These are phyloP conservation scores for Donacobius atricapilla DNA, from an alignment of 2,113 vertebrate species.

Conservation along the genomic window DNA sequence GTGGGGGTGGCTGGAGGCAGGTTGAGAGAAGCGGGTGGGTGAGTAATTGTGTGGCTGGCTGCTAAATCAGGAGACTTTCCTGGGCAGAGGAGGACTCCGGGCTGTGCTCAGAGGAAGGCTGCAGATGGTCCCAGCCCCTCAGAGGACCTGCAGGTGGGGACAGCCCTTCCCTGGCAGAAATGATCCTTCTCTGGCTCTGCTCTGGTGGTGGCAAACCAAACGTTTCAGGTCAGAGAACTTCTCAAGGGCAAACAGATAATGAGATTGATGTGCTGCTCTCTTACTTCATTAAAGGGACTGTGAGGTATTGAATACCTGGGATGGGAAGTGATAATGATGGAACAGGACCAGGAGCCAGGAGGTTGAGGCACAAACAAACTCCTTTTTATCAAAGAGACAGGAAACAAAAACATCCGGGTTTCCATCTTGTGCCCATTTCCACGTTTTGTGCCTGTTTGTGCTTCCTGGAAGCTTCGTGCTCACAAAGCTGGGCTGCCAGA, in stretches of 20 bases:
- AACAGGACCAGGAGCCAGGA: neutral
- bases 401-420: neutral
- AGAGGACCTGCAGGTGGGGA: neutral
- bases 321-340: neutral
- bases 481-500: neutral
- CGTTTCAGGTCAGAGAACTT: neutral
- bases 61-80: constrained; percentile 24
- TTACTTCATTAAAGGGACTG: neutral
- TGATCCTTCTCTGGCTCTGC: neutral
- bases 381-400: neutral
- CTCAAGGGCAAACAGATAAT: constrained; percentile 27
- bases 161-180: neutral
- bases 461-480: neutral
- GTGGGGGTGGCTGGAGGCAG: neutral
- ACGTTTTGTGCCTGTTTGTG: neutral
- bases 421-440: neutral
- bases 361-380: neutral
- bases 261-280: neutral
- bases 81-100: neutral
- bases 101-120: constrained; percentile 18
- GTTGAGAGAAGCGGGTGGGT: constrained; percentile 8
- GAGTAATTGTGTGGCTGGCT: constrained; percentile 32
- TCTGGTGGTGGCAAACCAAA: neutral
- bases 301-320: neutral
- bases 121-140: constrained; percentile 24